Evolutionary conservation across 2,888 invertebrate genomes (phyloP).

Genomic region (Leptinotarsa juncta): DNA sequence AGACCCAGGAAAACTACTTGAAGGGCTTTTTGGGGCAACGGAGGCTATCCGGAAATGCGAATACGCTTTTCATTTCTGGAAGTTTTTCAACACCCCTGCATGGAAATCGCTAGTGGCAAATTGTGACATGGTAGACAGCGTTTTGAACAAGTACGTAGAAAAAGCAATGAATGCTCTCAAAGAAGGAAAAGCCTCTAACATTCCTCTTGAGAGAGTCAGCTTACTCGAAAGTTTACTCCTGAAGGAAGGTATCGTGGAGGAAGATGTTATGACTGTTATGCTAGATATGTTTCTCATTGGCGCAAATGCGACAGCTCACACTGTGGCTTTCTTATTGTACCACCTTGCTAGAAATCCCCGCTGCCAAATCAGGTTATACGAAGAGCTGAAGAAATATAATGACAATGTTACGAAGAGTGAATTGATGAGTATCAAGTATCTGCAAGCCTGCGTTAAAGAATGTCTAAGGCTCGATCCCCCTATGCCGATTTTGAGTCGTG

Average conservation of each 20-base stretch:
- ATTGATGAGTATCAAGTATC: conserved; percentile 66
- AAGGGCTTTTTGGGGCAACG: conserved; percentile 70
- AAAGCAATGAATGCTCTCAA: conserved; percentile 61
- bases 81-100: conserved; percentile 72
- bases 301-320: conserved; percentile 73
- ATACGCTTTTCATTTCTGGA: conserved; percentile 74
- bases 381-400: conserved; percentile 69
- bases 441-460: conserved; percentile 76
- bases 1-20: conserved; percentile 71
- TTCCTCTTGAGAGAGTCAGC: conserved; percentile 54
- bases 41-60: conserved; percentile 69
- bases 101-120: conserved; percentile 71
- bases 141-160: conserved; percentile 73
- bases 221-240: conserved; percentile 71
- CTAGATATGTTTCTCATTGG: conserved; percentile 77
- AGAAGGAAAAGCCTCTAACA: conserved; percentile 51
- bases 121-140: conserved; percentile 73
- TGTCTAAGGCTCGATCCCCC: conserved; percentile 74
- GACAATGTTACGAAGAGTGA: conserved; percentile 48
- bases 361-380: conserved; percentile 71
- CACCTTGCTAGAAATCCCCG: conserved; percentile 75
- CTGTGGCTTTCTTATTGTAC: conserved; percentile 74
- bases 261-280: conserved; percentile 73
- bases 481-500: conserved; percentile 73
- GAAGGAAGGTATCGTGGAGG: conserved; percentile 69